A percentile compares a stretch with the other conserved stretches of the same genome.
Evolutionary conservation across 2,113 vertebrate genomes (phyloP).

Genomic region (Raja brachyura): DNA sequence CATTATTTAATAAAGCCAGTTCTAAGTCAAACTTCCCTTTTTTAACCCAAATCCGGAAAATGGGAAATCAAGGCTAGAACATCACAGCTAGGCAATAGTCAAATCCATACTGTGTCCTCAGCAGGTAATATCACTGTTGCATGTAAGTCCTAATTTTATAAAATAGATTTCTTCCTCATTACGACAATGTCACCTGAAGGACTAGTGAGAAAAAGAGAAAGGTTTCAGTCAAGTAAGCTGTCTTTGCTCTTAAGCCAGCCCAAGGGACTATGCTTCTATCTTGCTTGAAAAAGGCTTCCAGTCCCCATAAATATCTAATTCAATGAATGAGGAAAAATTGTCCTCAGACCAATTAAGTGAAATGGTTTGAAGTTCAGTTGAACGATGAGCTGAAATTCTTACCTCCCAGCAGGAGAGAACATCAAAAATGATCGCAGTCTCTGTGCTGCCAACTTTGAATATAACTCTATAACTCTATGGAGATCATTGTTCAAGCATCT

Average conservation of each 20-base stretch:
- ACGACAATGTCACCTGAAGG: conserved; percentile 17
- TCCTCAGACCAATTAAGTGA: neutral
- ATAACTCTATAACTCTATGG: neutral
- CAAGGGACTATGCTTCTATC: neutral
- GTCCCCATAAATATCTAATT: conserved; percentile 10
- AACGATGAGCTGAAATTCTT: neutral
- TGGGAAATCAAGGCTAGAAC: neutral
- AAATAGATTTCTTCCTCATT: neutral
- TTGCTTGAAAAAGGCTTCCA: neutral
- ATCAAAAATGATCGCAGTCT: neutral
- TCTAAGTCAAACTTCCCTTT: neutral
- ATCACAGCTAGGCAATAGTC: neutral
- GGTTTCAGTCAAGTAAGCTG: neutral
- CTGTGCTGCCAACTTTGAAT: neutral
- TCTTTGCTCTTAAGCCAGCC: neutral
- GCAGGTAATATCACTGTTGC: neutral
- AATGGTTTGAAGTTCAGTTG: neutral
- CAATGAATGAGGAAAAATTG: neutral
- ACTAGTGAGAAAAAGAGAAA: neutral
- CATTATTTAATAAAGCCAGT: neutral
- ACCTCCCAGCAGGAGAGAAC: neutral
- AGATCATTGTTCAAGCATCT: neutral
- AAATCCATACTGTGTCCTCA: neutral
- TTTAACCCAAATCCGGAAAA: neutral
- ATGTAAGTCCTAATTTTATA: neutral